Evolutionary conservation across 2,797 vertebrate genomes (phyloP), one percentile per base, ranked within the genome.

Genomic region (Orientallactaga sibirica): DNA sequence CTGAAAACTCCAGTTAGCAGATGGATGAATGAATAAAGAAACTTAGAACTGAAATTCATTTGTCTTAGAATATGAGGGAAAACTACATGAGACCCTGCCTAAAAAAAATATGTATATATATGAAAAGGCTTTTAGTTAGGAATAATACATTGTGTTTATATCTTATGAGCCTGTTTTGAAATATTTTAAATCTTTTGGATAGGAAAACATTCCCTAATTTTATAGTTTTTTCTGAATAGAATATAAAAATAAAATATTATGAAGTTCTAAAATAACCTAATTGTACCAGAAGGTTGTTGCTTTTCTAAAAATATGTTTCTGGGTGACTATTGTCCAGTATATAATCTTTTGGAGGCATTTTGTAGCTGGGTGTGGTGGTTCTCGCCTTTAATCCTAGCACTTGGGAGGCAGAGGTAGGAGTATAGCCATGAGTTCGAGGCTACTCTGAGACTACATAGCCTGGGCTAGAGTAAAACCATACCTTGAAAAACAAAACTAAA

Each of bases 251-350:
- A 80, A 81, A 76, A 74, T 71, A 86, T 86, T 64, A 43, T 33
- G 29, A 94, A 81, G 33, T 67, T 90, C 61, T 96, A 82, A 15
- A 94, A 94, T 37, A 93, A 61, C 70, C 19, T 73, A 86, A 91
- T 52, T 81, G 43, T 27, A 16, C 37, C 58, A 74, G 24, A 75
- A 18, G 37, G 55, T 68, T 92, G 41, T 10, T 73, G 86, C 33
- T 92, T 95, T 75, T 81, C 85, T 88, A 83, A 79, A 78, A 86
- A 43, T 25, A 81, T 4, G 16, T 76, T 83, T 92, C 80, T 81
- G 19, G 8, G 37, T 64, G 14, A 90, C 33, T 76, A 66, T 71
- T 68, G 55, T 68, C 82, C n/a, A 29, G 48, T 24, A 58, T 70
- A 33, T 4, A 81, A 29, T 52, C 4, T 48, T 91, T 78, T 61